Base-by-base conservation (phyloP, 2,797 vertebrate species). In the Pyrocephalus nanus region DNA sequence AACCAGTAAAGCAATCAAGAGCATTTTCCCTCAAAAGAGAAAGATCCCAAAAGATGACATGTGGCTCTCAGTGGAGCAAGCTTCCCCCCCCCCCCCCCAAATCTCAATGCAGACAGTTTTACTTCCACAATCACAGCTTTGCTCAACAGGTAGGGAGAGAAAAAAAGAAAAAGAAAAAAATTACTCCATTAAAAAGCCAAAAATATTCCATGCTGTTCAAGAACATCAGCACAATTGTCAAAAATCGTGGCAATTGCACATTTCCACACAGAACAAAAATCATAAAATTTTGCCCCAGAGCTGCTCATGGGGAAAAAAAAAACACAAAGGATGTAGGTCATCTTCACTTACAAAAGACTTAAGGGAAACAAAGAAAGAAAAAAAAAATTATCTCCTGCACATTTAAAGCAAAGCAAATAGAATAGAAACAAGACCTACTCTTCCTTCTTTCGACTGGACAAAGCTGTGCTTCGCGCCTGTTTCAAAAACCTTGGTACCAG, bases 391-490 rank as follows among this genome's bases (percentile, higher is more conserved):
- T 1, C 27, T 61, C 58, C 71, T 34, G 26, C 20, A 73, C 7
- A 62, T 19, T 53, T 27, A 47, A 4, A 76, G 34, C 27, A 69
- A 90, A 90, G 38, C 51, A 82, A 90, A 83, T 1, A 66, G 38
- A 54, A 70, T 66, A 76, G 27, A 45, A 75, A 54, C 25, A 73
- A 66, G 51, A 42, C 11, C 36, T 62, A 17, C 42, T 79, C 51
- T 76, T 85, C 51, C 9, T 50, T 45, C 47, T 54, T 75, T 58
- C 19, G 20, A 27, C 29, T 30, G 22, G 60, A 47, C 45, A 69
- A 57, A 54, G 54, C 16, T 23, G 32, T 16, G 6, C 50, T 75
- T 64, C 0, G 0, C 10, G 13, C 15, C 15, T 50, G 8, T 32
- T 91, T 18, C 32, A 42, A 50, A 94, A 73, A 47, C 26, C 54